Percentiles rank a stretch among this genome's conserved stretches.
phyloP scores from a whole-genome alignment of 2,888 invertebrate genomes.

The Eupithecia exiguata region DNA sequence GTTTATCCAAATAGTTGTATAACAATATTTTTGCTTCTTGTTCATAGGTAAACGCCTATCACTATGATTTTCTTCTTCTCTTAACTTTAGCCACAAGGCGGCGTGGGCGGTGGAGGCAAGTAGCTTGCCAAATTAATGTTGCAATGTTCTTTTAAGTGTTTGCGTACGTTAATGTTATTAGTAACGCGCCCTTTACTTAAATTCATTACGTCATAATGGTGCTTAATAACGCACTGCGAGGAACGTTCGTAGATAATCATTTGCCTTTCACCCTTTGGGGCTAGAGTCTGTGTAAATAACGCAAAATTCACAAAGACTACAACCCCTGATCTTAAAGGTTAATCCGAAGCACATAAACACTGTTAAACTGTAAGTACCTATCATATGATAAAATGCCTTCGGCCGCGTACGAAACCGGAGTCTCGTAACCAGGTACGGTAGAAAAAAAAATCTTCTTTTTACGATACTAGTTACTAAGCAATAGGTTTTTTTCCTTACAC shows the following conservation, averaged over 20 bases:
- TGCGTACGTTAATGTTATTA: conserved; percentile 31
- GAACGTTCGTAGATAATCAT: neutral
- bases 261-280: neutral
- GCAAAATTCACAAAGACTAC: neutral
- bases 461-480: no score
- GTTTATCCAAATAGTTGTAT: neutral
- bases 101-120: neutral
- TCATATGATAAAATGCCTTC: no score
- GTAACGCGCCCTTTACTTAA: conserved; percentile 30
- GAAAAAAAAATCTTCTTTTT: no score
- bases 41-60: neutral
- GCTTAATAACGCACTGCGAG: conserved; percentile 1
- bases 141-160: conserved; percentile 38
- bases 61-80: neutral
- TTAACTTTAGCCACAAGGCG: conserved; percentile 4
- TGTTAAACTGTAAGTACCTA: no score
- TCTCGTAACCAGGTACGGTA: no score
- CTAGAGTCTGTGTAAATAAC: neutral
- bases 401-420: no score
- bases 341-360: no score
- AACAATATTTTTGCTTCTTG: neutral
- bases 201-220: conserved; percentile 23
- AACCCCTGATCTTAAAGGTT: no score
- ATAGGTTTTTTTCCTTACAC: no score
- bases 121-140: conserved; percentile 32